These are phyloP conservation scores for Thymelicus lineola DNA, from an alignment of 2,888 invertebrate species.

Conservation along the genomic window DNA sequence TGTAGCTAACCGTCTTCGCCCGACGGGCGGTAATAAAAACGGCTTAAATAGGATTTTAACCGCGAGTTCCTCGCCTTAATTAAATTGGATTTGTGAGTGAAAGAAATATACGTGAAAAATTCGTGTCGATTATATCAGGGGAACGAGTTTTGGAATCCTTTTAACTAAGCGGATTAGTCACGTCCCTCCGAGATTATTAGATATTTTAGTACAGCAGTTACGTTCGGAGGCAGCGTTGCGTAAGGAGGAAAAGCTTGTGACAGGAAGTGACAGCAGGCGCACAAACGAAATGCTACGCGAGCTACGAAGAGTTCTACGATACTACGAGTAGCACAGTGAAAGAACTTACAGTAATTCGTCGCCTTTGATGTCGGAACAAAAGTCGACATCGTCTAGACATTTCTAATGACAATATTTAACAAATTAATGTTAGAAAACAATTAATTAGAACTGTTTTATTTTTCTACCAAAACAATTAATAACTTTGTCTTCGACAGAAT, in stretches of 20 bases:
- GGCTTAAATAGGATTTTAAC: constrained; percentile 85
- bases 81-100: constrained; percentile 84
- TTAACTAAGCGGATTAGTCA: constrained; percentile 71
- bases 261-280: constrained; percentile 72
- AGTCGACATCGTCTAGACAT: background rate
- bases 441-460: too few relatives aligned
- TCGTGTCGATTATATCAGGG: constrained; percentile 81
- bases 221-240: constrained; percentile 47
- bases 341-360: background rate
- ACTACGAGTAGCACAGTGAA: constrained; percentile 15
- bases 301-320: constrained; percentile 46
- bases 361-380: background rate
- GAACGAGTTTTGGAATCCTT: constrained; percentile 75
- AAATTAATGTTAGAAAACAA: too few relatives aligned
- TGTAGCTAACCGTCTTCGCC: constrained; percentile 80
- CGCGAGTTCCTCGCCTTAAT: constrained; percentile 84
- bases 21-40: constrained; percentile 84
- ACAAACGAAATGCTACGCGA: constrained; percentile 19
- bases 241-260: constrained; percentile 53
- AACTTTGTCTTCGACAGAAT: too few relatives aligned
- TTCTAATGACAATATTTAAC: too few relatives aligned
- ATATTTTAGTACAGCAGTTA: constrained; percentile 36
- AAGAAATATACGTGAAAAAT: constrained; percentile 84
- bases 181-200: constrained; percentile 62
- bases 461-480: too few relatives aligned